These are phyloP conservation scores for Brachyistius frenatus DNA, from an alignment of 2,113 vertebrate species.

Conservation along the genomic window DNA sequence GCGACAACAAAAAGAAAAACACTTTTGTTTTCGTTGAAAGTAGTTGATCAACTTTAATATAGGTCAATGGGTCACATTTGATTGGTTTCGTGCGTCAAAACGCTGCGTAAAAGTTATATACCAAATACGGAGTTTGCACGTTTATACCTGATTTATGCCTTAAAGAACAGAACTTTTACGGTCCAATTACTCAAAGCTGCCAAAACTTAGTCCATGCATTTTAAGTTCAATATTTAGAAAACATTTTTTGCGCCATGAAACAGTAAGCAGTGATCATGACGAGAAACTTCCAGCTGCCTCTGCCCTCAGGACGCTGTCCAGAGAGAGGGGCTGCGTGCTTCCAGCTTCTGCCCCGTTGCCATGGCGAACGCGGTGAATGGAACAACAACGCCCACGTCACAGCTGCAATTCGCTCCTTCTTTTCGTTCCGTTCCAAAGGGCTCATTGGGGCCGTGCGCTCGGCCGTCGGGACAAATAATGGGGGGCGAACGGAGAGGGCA, in stretches of 20 bases:
- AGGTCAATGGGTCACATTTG: conserved; percentile 52
- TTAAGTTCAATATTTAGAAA: conserved; percentile 3
- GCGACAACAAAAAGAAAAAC: no score
- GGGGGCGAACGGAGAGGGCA: conserved; percentile 71
- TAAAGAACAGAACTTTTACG: neutral
- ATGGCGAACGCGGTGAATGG: conserved; percentile 93
- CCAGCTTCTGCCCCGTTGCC: conserved; percentile 92
- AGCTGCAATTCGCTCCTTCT: conserved; percentile 85
- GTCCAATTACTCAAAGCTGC: neutral
- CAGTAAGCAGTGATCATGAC: conserved; percentile 21
- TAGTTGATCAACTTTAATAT: conserved; percentile 34
- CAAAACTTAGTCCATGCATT: neutral
- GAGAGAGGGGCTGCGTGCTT: conserved; percentile 91
- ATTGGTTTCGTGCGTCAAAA: conserved; percentile 29
- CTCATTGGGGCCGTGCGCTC: conserved; percentile 82
- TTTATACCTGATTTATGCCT: neutral
- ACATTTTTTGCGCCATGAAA: conserved; percentile 1
- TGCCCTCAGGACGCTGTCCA: conserved; percentile 87
- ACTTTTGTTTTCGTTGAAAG: neutral
- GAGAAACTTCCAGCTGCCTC: conserved; percentile 78
- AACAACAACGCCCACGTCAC: conserved; percentile 93
- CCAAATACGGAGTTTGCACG: neutral
- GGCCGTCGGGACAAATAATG: conserved; percentile 78
- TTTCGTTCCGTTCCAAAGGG: conserved; percentile 81
- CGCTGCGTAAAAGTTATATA: conserved; percentile 67